These are phyloP conservation scores for Trichomalopsis sarcophagae DNA, from an alignment of 1,140 invertebrate genomes.

Conservation along the genomic window DNA sequence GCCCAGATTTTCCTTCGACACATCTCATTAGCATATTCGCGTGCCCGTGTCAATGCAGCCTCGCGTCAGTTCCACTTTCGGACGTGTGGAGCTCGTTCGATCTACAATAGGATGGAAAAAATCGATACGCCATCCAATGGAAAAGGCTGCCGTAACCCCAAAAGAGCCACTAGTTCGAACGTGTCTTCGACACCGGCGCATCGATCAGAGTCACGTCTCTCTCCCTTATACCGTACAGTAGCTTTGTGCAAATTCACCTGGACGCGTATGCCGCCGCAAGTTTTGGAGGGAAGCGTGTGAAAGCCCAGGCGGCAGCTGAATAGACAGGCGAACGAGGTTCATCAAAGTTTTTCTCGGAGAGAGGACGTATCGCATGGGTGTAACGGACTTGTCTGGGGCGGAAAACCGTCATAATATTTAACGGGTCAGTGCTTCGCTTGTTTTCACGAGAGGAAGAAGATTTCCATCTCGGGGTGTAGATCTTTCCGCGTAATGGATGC, in stretches of 20 bases:
- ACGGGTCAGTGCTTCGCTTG: conserved; percentile 26
- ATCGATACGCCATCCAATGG: background rate
- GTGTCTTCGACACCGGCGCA: background rate
- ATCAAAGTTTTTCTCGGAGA: conserved; percentile 23
- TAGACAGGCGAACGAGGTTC: conserved; percentile 24
- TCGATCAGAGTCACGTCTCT: conserved; percentile 31
- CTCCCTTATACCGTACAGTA: background rate
- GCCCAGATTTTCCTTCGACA: background rate
- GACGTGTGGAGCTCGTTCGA: background rate
- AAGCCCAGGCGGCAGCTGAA: conserved; percentile 21
- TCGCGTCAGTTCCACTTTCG: background rate
- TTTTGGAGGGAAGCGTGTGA: conserved; percentile 40
- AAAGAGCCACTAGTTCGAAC: background rate
- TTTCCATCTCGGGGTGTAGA: background rate
- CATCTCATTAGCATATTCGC: conserved; percentile 42
- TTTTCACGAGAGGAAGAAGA: background rate
- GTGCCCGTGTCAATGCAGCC: background rate
- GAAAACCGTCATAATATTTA: conserved; percentile 43
- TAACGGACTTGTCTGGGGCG: conserved; percentile 19
- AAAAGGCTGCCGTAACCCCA: background rate
- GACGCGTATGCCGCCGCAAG: background rate
- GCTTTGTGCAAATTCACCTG: conserved; percentile 50
- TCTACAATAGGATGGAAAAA: background rate
- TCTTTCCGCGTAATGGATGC: background rate
- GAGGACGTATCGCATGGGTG: background rate